Base-by-base conservation (phyloP, 1,140 invertebrate genomes). In the Phortica variegata region DNA sequence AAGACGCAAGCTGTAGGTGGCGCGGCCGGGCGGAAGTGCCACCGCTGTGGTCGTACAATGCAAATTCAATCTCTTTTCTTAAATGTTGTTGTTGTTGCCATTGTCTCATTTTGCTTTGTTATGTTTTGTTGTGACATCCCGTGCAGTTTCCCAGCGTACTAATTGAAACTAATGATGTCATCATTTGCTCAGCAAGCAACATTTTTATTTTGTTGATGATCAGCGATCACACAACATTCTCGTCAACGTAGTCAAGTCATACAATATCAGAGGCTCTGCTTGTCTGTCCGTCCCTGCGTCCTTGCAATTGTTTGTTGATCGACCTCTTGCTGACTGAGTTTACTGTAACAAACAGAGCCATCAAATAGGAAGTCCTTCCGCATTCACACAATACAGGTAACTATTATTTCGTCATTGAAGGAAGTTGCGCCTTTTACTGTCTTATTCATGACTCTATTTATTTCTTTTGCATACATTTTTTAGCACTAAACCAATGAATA, bases 151-250 rank as follows among this genome's bases (percentile, higher is more conserved):
- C 53, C 63, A 66, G 53, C 49, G 52, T 51, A 63, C 51, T 60
- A 55, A 66, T 66, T 60, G 62, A 60, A 63, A 61, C 63, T 68
- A 68, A 68, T 68, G 63, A 68, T 68, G 63, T 63, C 63, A 68
- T 68, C 63, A 68, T 68, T 68, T 63, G 53, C 60, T 66, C 56
- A 49, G n/a, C n/a, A n/a, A n/a, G n/a, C n/a, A n/a, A n/a, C n/a
- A n/a, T n/a, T n/a, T n/a, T n/a, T n/a, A n/a, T n/a, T n/a, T n/a
- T n/a, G n/a, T n/a, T n/a, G n/a, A n/a, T n/a, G n/a, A n/a, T n/a
- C n/a, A n/a, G n/a, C n/a, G n/a, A n/a, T n/a, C n/a, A n/a, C n/a
- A n/a, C n/a, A n/a, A n/a, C n/a, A n/a, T n/a, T n/a, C n/a, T n/a
- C n/a, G n/a, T n/a, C n/a, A 60, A 65, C 39, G 43, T 19, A 23